Base-by-base conservation (phyloP, 2,797 vertebrate species). In the Falco rusticolus region DNA sequence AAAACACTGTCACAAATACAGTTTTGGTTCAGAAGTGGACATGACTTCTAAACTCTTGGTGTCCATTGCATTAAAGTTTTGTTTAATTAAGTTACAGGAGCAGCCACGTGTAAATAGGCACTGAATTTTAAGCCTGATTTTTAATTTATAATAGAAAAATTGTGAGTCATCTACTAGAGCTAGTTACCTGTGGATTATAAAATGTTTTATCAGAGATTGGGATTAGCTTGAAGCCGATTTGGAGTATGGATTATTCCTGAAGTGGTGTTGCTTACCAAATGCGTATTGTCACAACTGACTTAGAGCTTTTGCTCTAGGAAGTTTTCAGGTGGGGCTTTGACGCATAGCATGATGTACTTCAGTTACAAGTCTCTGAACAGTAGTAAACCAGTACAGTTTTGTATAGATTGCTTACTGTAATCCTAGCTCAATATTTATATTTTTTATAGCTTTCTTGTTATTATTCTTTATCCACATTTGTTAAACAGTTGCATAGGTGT, bases 191-290 rank as follows among this genome's bases (percentile, higher is more conserved):
- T 78, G 86, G 68, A 68, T 95, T 95, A 41, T 89, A 82, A 70
- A 16, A 86, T 21, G 87, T 94, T 57, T 89, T 81, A 10, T 69
- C 51, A 76, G 61, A 47, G 33, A 47, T 50, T 90, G 77, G n/a
- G 64, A 41, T 90, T 68, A 87, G 72, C 20, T 84, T 71, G 89
- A 90, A 96, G 34, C 65, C 65, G 88, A 0, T 84, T 91, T 54
- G 5, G 28, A 31, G 19, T 84, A 21, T 96, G 68, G 68, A 54
- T 96, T 89, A 69, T 89, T 89, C 37, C 93, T 94, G 53, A 96
- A 97, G 76, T 68, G 90, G 18, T 33, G 16, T 65, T 82, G 34
- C 57, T 93, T 82, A 28, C 80, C 45, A 82, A 43, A 41, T 84
- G 61, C 28, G 5, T 81, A 1, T 82, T 89, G 43, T 90, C 81